These are phyloP conservation scores for Leistus spinibarbis DNA, from an alignment of 2,888 invertebrate genomes.

Conservation along the genomic window DNA sequence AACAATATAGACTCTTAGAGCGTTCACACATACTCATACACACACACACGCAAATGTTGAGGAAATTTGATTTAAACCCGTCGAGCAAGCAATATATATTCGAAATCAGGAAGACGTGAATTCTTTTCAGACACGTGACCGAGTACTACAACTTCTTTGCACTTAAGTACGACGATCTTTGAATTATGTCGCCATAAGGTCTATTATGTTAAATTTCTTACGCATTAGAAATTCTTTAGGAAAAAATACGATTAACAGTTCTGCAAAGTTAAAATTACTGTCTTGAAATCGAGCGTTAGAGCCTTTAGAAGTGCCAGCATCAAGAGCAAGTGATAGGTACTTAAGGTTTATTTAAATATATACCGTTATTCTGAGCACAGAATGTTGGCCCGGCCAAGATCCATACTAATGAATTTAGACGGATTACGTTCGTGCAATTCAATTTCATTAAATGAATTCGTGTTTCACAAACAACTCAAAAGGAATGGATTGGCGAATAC, in stretches of 20 bases:
- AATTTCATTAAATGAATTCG: background rate
- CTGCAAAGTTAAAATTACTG: background rate
- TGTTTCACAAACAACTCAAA: background rate
- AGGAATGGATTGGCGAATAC: background rate
- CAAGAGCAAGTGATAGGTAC: background rate
- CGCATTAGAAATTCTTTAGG: too few relatives aligned
- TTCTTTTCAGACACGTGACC: too few relatives aligned
- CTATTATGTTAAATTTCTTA: too few relatives aligned
- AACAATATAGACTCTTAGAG: too few relatives aligned
- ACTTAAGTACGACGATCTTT: too few relatives aligned
- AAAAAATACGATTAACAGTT: background rate
- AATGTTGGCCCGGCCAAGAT: background rate
- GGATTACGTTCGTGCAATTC: background rate
- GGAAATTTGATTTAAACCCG: too few relatives aligned
- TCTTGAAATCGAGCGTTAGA: background rate
- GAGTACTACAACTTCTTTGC: too few relatives aligned
- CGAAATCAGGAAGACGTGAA: too few relatives aligned
- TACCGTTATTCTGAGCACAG: background rate
- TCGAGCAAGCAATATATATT: too few relatives aligned
- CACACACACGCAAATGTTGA: too few relatives aligned
- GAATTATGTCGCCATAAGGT: too few relatives aligned
- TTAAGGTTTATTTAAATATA: background rate
- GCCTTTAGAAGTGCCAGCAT: background rate
- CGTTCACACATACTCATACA: too few relatives aligned
- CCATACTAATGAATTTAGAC: background rate